These are phyloP conservation scores for Prosopocoilus inquinatus DNA, from an alignment of 2,888 invertebrate species.

Conservation along the genomic window DNA sequence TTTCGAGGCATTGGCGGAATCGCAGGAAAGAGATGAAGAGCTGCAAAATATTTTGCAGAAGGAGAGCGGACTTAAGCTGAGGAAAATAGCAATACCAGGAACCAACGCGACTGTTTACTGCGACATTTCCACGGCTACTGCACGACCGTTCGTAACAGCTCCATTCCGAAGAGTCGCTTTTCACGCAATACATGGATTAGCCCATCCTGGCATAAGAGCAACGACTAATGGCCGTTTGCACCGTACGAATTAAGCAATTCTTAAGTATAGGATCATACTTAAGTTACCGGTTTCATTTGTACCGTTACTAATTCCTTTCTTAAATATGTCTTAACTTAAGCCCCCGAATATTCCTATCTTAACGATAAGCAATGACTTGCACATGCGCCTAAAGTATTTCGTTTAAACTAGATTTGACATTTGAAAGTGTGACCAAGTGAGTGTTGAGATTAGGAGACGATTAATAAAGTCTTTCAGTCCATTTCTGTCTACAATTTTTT, in stretches of 20 bases:
- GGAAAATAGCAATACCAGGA: neutral
- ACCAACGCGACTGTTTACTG: neutral
- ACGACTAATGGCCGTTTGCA: no score
- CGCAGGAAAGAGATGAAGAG: conserved; percentile 4
- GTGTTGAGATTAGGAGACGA: neutral
- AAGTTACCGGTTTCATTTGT: conserved; percentile 4
- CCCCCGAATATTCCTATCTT: neutral
- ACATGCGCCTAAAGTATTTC: no score
- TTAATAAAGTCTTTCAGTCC: neutral
- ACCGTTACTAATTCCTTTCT: neutral
- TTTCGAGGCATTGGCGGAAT: neutral
- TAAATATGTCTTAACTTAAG: neutral
- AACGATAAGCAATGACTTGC: neutral
- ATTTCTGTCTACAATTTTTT: no score
- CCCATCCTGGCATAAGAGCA: conserved; percentile 10
- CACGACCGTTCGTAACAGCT: conserved; percentile 5
- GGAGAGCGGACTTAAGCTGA: neutral
- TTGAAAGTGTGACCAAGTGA: neutral
- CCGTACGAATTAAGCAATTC: no score
- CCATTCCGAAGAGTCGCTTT: neutral
- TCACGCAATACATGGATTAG: neutral
- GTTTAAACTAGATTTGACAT: no score
- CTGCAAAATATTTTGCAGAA: neutral
- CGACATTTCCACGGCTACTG: neutral
- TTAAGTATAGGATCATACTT: conserved; percentile 4